These are phyloP conservation scores for Climacteris rufus DNA, from an alignment of 2,113 vertebrate species.

Conservation along the genomic window DNA sequence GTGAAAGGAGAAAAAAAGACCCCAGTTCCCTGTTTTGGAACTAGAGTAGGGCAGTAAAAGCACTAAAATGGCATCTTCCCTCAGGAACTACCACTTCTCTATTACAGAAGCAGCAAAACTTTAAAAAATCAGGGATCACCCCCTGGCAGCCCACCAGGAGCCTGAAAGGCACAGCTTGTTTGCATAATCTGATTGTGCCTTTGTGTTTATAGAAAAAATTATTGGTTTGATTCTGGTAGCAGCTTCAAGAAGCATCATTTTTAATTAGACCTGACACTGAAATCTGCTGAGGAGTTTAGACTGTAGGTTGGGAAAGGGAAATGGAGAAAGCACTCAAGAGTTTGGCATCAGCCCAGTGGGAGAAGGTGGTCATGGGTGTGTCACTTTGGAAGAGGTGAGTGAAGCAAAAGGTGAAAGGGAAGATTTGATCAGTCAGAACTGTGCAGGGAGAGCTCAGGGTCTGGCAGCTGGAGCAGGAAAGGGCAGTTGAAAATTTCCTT, in stretches of 20 bases:
- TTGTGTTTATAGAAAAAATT: not conserved
- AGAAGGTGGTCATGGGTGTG: not conserved
- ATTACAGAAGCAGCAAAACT: not conserved
- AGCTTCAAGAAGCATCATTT: not conserved
- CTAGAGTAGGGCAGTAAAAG: not conserved
- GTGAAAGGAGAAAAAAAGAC: not conserved
- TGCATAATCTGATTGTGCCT: constrained; percentile 10
- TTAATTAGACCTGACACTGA: not conserved
- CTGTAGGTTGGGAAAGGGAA: not conserved
- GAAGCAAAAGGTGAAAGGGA: not conserved
- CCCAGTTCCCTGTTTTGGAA: not conserved
- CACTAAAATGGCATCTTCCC: not conserved
- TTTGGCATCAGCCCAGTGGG: not conserved
- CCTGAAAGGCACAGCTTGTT: not conserved
- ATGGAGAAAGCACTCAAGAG: not conserved
- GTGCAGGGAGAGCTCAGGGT: not conserved
- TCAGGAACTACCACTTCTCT: not conserved
- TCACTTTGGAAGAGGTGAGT: not conserved
- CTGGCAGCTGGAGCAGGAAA: not conserved
- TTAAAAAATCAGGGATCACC: not conserved
- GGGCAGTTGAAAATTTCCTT: not conserved
- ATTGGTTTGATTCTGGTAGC: constrained; percentile 24
- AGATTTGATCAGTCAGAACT: not conserved
- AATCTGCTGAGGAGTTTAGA: not conserved
- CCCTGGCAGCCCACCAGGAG: not conserved